A percentile compares a stretch with the other conserved stretches of the same genome.
These are phyloP conservation scores for Dicrurus megarhynchus DNA, from an alignment of 2,113 vertebrate species.

Conservation along the genomic window DNA sequence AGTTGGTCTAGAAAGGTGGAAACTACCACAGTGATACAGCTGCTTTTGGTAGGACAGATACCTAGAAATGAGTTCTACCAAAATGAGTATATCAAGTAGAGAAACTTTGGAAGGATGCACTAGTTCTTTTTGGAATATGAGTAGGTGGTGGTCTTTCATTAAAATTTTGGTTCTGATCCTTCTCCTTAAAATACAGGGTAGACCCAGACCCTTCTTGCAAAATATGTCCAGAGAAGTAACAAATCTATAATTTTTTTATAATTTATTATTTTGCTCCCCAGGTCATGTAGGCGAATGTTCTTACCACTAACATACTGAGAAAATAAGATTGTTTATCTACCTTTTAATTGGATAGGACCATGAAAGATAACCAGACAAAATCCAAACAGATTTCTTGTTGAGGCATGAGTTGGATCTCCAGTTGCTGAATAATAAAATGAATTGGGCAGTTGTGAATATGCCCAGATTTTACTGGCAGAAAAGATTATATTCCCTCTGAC, in stretches of 20 bases:
- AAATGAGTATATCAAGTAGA: not conserved
- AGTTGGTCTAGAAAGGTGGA: not conserved
- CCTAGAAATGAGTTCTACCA: not conserved
- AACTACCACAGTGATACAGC: not conserved
- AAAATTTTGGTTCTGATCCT: not conserved
- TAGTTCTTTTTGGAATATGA: not conserved
- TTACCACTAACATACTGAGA: not conserved
- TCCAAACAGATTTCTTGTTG: not conserved
- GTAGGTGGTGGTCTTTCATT: not conserved
- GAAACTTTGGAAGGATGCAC: not conserved
- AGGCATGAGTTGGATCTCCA: not conserved
- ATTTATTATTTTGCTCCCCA: not conserved
- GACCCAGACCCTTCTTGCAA: not conserved
- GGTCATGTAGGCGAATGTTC: not conserved
- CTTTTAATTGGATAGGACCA: not conserved
- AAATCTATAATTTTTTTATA: too few species aligned
- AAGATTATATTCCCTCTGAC: not conserved
- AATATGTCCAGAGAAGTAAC: not conserved
- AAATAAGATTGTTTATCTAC: not conserved
- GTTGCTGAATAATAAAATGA: not conserved
- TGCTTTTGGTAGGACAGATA: fast-evolving
- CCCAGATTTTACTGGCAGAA: not conserved
- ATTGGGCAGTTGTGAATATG: not conserved
- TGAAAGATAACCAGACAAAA: not conserved
- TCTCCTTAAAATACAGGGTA: not conserved